phyloP scores from a whole-genome alignment of 2,797 vertebrate genomes.

The Enteromius argenteus region DNA sequence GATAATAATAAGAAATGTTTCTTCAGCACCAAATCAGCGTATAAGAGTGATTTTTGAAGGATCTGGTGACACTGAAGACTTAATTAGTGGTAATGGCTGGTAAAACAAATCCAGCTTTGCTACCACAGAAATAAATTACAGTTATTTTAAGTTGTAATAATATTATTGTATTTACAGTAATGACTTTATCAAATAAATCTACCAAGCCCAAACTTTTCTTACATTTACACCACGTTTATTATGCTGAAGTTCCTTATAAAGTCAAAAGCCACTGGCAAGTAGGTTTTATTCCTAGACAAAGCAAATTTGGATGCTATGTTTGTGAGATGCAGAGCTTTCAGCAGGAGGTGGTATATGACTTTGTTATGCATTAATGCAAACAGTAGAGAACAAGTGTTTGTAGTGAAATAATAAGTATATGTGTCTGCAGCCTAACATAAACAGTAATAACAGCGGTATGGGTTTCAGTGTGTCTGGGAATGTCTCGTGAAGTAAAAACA shows the following conservation, averaged over 20 bases:
- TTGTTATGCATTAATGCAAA: conserved; percentile 26
- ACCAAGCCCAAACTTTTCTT: no score
- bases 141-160: neutral
- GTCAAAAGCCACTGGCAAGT: neutral
- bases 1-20: neutral
- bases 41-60: neutral
- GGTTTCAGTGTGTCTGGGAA: conserved; percentile 25
- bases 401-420: conserved; percentile 29
- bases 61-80: neutral
- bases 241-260: neutral
- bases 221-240: neutral
- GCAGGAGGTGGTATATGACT: conserved; percentile 15
- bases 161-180: neutral
- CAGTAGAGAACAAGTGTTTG: conserved; percentile 27
- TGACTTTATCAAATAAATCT: neutral
- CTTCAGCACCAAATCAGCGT: neutral
- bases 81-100: neutral
- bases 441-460: conserved; percentile 21
- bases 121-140: neutral
- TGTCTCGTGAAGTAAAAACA: conserved; percentile 17
- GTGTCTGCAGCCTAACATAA: conserved; percentile 37
- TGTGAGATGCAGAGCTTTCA: conserved; percentile 18
- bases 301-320: neutral
- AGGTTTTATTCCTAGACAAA: neutral
- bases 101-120: neutral